Percentiles rank a stretch among this genome's conserved stretches.
Evolutionary conservation across 2,888 invertebrate species (phyloP).

Genomic region (Neuroscelio doddi): DNA sequence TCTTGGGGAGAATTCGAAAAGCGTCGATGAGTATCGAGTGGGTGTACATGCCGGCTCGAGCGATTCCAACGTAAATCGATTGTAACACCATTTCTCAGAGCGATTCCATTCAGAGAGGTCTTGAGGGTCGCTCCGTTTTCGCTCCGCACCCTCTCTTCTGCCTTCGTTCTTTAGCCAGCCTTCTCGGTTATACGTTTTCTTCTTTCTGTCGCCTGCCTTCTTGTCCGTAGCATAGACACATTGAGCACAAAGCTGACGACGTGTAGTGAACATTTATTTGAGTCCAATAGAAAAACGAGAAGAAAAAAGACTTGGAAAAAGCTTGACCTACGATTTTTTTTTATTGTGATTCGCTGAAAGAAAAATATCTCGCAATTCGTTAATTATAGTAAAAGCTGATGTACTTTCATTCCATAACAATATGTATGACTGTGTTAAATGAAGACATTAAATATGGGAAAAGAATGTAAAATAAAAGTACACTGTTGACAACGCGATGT

Average conservation of each 20-base stretch:
- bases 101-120: slow-evolving; percentile 48
- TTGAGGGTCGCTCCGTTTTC: slow-evolving; percentile 38
- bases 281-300: slow-evolving; percentile 24
- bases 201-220: slow-evolving; percentile 28
- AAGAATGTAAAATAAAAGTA: too few relatives aligned
- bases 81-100: slow-evolving; percentile 60
- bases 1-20: slow-evolving; percentile 49
- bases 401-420: too few relatives aligned
- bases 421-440: too few relatives aligned
- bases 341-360: background rate
- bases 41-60: slow-evolving; percentile 46
- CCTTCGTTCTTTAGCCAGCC: slow-evolving; percentile 13
- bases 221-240: slow-evolving; percentile 22
- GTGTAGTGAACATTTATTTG: slow-evolving; percentile 40
- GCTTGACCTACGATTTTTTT: background rate
- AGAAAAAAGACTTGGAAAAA: slow-evolving; percentile 8
- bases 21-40: slow-evolving; percentile 51
- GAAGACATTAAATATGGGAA: too few relatives aligned
- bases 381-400: too few relatives aligned
- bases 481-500: too few relatives aligned
- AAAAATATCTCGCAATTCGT: too few relatives aligned
- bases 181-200: slow-evolving; percentile 26
- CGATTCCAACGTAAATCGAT: slow-evolving; percentile 61
- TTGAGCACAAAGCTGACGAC: slow-evolving; percentile 39
- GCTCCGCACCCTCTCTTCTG: slow-evolving; percentile 8